Conservation (phyloP, 2,113 vertebrate genomes). For the Varanus komodoensis region DNA sequence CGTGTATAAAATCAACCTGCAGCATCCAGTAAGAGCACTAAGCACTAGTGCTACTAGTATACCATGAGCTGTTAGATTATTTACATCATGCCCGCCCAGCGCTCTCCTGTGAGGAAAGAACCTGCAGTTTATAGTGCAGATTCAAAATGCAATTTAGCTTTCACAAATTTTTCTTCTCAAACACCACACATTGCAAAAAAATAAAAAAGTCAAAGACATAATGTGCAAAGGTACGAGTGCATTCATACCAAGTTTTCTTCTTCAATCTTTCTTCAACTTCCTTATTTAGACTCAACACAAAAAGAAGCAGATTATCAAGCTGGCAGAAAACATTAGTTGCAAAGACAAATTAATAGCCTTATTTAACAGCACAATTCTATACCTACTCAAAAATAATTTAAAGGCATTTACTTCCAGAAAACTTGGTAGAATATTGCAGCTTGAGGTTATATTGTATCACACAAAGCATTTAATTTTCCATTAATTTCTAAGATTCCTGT, state of each 20-base stretch:
- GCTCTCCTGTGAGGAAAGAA: background rate
- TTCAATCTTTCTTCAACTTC: background rate
- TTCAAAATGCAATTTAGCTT: conserved; percentile 21
- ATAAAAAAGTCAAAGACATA: conserved; percentile 23
- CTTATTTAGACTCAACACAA: background rate
- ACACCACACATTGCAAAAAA: conserved; percentile 10
- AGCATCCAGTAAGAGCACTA: background rate
- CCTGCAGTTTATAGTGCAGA: background rate
- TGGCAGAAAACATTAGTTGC: background rate
- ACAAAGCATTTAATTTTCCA: conserved; percentile 2
- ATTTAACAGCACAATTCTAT: background rate
- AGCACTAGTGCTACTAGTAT: background rate
- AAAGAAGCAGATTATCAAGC: conserved; percentile 31
- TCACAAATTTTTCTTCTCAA: background rate
- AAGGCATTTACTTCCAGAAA: too few relatives aligned
- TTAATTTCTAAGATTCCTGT: background rate
- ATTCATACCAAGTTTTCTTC: background rate
- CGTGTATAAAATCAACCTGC: background rate
- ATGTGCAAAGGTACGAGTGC: background rate
- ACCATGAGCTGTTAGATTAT: background rate
- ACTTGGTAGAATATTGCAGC: too few relatives aligned
- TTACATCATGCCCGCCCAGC: background rate
- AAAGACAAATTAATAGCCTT: background rate
- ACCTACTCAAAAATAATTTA: too few relatives aligned
- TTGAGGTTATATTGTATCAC: background rate